Percentiles rank a stretch among this genome's conserved stretches.
Evolutionary conservation across 92 coral and sea anemone species (phyloP).

Genomic region (Actinernus sp.): DNA sequence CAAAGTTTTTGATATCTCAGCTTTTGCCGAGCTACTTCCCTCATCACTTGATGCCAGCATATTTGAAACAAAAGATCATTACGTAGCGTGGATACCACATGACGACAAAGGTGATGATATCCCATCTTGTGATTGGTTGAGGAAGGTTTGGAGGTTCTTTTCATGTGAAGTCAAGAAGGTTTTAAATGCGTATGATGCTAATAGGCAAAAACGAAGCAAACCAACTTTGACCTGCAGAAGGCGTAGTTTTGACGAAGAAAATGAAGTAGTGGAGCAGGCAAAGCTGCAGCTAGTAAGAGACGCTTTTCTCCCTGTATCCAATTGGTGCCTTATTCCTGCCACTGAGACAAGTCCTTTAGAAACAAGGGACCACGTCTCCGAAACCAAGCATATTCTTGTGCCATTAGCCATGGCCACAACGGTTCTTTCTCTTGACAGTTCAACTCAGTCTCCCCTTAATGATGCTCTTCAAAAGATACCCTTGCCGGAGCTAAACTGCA

Average conservation of each 20-base stretch:
- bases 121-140: constrained; percentile 34
- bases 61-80: not conserved
- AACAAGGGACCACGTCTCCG: too few species aligned
- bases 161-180: not conserved
- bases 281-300: not conserved
- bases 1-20: constrained; percentile 32
- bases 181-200: not conserved
- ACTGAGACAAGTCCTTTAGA: constrained; percentile 5
- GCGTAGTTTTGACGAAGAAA: not conserved
- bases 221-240: not conserved
- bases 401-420: constrained; percentile 32
- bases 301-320: constrained; percentile 27
- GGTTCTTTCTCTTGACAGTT: constrained; percentile 5
- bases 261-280: constrained; percentile 4
- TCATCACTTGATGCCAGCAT: not conserved
- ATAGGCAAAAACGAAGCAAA: not conserved
- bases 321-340: constrained; percentile 73
- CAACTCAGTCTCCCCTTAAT: not conserved
- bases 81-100: constrained; percentile 32
- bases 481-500: constrained; percentile 52
- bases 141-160: constrained; percentile 55
- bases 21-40: constrained; percentile 28
- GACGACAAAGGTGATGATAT: not conserved
- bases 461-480: constrained; percentile 35
- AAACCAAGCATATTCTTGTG: constrained; percentile 32